phyloP scores from a whole-genome alignment of 2,113 vertebrate species.

The Notarius lentiginosus region DNA sequence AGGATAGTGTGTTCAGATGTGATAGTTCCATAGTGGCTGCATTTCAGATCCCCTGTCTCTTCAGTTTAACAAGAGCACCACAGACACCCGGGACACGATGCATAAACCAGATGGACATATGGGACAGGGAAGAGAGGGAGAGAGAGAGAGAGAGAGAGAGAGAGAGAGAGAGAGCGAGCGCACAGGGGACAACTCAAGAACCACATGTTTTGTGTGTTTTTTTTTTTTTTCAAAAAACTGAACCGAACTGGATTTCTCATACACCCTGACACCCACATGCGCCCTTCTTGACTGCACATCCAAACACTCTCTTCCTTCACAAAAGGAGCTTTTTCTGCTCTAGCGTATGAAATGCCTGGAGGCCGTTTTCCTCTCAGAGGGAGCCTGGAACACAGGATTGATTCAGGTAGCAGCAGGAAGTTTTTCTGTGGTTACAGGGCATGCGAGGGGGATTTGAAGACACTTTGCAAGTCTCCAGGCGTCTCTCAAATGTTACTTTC shows the following conservation, averaged over 20 bases:
- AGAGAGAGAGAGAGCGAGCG: not conserved
- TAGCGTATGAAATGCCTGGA: not conserved
- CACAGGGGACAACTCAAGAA: conserved; percentile 8
- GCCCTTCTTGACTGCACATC: not conserved
- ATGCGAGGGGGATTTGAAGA: not conserved
- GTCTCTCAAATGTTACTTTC: not conserved
- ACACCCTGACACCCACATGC: conserved; percentile 12
- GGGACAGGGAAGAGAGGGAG: not conserved
- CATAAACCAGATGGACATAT: conserved; percentile 66
- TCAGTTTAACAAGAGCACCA: conserved; percentile 59
- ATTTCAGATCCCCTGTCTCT: conserved; percentile 63
- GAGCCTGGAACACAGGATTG: not conserved
- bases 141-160: not conserved
- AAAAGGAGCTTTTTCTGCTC: not conserved
- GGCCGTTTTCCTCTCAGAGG: not conserved
- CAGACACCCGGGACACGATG: conserved; percentile 59
- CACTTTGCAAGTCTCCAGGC: conserved; percentile 27
- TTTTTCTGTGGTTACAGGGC: not conserved
- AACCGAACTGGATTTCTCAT: not conserved
- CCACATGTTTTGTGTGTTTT: not conserved
- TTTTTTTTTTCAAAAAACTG: not conserved
- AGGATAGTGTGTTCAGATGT: conserved; percentile 32
- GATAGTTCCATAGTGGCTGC: conserved; percentile 58
- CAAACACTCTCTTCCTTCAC: not conserved
- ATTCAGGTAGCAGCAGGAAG: conserved; percentile 7